Conservation (phyloP, 2,888 invertebrate species). For the Phorcus lineatus region DNA sequence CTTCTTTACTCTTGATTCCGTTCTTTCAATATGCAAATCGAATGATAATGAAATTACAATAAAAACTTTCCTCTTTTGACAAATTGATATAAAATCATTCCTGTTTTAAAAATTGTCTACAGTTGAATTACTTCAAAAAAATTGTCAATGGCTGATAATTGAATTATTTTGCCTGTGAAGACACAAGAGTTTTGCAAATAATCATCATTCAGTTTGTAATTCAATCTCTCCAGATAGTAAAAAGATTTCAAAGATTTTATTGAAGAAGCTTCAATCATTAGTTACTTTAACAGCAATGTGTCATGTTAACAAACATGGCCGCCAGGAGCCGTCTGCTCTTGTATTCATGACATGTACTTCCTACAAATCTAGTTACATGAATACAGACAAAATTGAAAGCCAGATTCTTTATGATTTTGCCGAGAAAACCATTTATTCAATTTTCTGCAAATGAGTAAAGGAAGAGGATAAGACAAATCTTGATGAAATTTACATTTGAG, state of each 20-base stretch:
- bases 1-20: too few relatives aligned
- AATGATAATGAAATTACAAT: too few relatives aligned
- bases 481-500: not conserved
- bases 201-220: too few relatives aligned
- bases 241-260: not conserved
- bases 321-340: not conserved
- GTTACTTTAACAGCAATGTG: not conserved
- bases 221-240: too few relatives aligned
- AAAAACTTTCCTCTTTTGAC: too few relatives aligned
- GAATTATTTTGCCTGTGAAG: too few relatives aligned
- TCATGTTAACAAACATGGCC: slow-evolving; percentile 1
- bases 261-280: not conserved
- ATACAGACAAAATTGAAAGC: not conserved
- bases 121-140: too few relatives aligned
- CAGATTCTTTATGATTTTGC: not conserved
- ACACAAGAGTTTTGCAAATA: too few relatives aligned
- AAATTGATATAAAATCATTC: too few relatives aligned
- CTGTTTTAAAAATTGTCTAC: too few relatives aligned
- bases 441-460: not conserved
- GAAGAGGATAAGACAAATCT: not conserved
- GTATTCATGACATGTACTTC: not conserved
- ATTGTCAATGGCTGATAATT: too few relatives aligned
- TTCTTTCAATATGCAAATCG: too few relatives aligned
- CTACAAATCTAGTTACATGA: not conserved
- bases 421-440: not conserved